Evolutionary conservation across 2,888 invertebrate genomes (phyloP).

Genomic region (Microctonus hyperodae): DNA sequence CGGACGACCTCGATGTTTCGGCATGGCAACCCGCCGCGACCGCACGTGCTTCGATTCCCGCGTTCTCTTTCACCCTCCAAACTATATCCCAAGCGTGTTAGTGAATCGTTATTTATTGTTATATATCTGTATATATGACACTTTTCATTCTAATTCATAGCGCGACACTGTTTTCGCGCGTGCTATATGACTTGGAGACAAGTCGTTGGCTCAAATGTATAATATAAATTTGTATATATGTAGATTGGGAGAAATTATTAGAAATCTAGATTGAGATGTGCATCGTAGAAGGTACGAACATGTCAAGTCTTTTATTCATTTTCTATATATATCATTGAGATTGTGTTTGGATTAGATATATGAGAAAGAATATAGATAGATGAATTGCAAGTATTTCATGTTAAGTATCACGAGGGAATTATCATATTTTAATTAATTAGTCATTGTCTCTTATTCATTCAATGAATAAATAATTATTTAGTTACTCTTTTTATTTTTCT

Average conservation of each 20-base stretch:
- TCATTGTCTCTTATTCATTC: background rate
- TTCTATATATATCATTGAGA: background rate
- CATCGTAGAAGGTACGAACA: background rate
- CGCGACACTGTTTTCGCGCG: slow-evolving; percentile 13
- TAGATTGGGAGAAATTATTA: slow-evolving; percentile 4
- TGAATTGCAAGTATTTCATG: slow-evolving; percentile 17
- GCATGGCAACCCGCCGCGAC: background rate
- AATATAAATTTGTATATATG: background rate
- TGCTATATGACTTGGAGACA: slow-evolving; percentile 21
- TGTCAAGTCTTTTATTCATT: background rate
- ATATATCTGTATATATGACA: slow-evolving; percentile 15
- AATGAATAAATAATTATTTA: background rate
- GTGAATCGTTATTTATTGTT: slow-evolving; percentile 28
- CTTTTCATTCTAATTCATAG: slow-evolving; percentile 25
- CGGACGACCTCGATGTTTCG: slow-evolving; percentile 6
- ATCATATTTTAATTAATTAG: slow-evolving; percentile 11
- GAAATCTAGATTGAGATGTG: slow-evolving; percentile 23
- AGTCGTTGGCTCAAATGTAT: background rate
- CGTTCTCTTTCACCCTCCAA: slow-evolving; percentile 7
- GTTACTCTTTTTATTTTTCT: background rate
- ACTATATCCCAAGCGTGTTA: slow-evolving; percentile 12
- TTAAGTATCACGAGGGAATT: slow-evolving; percentile 4
- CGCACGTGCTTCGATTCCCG: slow-evolving; percentile 31
- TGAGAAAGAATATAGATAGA: slow-evolving; percentile 22
- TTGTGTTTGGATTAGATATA: slow-evolving; percentile 5